Base-by-base conservation (phyloP, 2,113 vertebrate genomes). In the Xiphophorus hellerii region DNA sequence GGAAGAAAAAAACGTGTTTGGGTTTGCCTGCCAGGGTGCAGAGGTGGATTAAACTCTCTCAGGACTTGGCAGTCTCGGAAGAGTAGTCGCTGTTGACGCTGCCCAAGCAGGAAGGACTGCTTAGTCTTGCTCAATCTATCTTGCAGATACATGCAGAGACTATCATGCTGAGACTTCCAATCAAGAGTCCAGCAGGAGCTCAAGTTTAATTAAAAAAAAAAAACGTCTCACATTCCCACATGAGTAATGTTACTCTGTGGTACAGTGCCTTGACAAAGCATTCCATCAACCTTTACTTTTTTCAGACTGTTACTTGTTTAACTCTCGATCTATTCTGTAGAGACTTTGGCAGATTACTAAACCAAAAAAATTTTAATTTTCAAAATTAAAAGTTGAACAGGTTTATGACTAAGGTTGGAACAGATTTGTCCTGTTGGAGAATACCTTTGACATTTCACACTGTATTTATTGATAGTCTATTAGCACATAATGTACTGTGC, bases 41-140 rank as follows among this genome's bases (percentile, higher is more conserved):
- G 82, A 86, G 77, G 35, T 33, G 71, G 68, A 89, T 84, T 89
- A 78, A 90, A 78, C 60, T 48, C 60, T 76, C 70, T 75, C 42
- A 74, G 70, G 66, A 75, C 54, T 73, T 76, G 84, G 86, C 79
- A 28, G 33, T 44, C 69, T 39, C 12, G 14, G 42, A 78, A 37
- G 20, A 80, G 54, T 71, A 22, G 70, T 66, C 62, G 73, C 81
- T 75, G 77, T 31, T 61, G 42, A 80, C 76, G 62, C 14, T 62
- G 66, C 62, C 78, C 69, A 77, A 85, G 74, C 68, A 61, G 60
- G 71, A 44, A 66, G 35, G 84, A 85, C 76, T 73, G 31, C 64
- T 66, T 72, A 39, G 74, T 76, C 71, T 85, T 82, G 81, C 67
- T 82, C 10, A 42, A 31, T 87, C 84, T 64, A 75, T 84, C 64